Evolutionary conservation across 2,797 vertebrate species (phyloP).

Genomic region (Parotocinclus haroldoi): DNA sequence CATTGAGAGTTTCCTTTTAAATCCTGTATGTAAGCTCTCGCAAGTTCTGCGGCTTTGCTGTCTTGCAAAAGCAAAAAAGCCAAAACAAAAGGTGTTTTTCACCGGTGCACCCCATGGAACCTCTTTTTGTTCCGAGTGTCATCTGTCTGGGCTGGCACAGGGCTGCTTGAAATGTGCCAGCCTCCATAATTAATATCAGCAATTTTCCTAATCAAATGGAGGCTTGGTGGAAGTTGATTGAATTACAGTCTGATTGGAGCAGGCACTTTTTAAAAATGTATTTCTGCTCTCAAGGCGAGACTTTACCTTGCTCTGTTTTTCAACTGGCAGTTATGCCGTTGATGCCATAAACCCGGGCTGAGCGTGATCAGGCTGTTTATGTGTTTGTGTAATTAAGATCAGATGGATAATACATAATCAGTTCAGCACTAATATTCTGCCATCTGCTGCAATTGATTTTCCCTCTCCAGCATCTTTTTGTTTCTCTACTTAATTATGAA

Average conservation of each 20-base stretch:
- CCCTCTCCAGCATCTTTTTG: conserved; percentile 12
- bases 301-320: background rate
- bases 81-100: too few relatives aligned
- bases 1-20: too few relatives aligned
- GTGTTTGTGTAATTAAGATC: conserved; percentile 36
- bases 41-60: too few relatives aligned
- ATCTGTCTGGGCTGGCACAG: background rate
- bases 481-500: conserved; percentile 25
- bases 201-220: conserved; percentile 37
- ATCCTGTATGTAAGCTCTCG: too few relatives aligned
- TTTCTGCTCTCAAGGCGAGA: background rate
- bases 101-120: background rate
- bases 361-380: conserved; percentile 37
- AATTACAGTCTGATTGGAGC: conserved; percentile 14
- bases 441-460: conserved; percentile 26
- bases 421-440: conserved; percentile 25
- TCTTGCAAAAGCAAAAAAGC: too few relatives aligned
- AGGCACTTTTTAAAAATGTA: background rate
- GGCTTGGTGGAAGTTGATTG: conserved; percentile 24
- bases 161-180: conserved; percentile 22
- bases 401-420: conserved; percentile 25
- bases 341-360: conserved; percentile 20
- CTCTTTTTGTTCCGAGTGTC: conserved; percentile 1
- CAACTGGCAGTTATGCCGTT: background rate
- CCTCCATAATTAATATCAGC: conserved; percentile 35